Evolutionary conservation across 2,797 vertebrate species (phyloP), one percentile per base, ranked within the genome.

Genomic region (Mallotus villosus): DNA sequence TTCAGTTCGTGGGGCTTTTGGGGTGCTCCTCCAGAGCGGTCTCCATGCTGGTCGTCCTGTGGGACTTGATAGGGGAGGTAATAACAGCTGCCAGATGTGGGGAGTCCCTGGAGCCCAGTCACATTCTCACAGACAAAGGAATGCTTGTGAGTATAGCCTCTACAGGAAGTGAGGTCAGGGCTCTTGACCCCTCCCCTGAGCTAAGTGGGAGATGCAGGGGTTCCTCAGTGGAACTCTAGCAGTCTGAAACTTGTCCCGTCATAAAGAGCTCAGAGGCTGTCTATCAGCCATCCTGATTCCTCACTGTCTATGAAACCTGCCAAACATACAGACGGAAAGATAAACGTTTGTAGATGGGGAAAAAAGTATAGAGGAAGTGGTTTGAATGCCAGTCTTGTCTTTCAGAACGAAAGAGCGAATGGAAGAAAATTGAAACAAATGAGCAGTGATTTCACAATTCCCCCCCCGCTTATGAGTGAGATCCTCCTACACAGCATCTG

Each of bases 61-160:
- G 58, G 73, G 51, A 2, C 5, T 59, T 34, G 63, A 61, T 19
- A 2, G 75, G 68, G 81, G 81, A 88, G 86, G 84, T 81, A 85
- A 91, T 92, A 93, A 90, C 92, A 94, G 92, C 92, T 91, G 91
- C 92, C 92, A 93, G 92, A 94, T 94, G 93, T 93, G 89, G 87
- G 83, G 80, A 80, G 88, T 92, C 92, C 91, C 92, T 71, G 6
- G 87, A 88, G 92, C 77, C 86, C 72, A 41, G 88, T 84, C 85
- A 89, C 90, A 92, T 94, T 93, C 93, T 93, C 92, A 94, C 90
- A 93, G 92, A 93, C 92, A 94, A 93, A 90, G 90, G 91, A 90
- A 88, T 91, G 93, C 90, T 91, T 93, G 90, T 93, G 89, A 93
- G 92, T 87, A 46, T 46, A 91, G 80, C 88, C 86, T 85, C 85